Evolutionary conservation across 2,888 invertebrate species (phyloP).

Genomic region (Erebia ligea): DNA sequence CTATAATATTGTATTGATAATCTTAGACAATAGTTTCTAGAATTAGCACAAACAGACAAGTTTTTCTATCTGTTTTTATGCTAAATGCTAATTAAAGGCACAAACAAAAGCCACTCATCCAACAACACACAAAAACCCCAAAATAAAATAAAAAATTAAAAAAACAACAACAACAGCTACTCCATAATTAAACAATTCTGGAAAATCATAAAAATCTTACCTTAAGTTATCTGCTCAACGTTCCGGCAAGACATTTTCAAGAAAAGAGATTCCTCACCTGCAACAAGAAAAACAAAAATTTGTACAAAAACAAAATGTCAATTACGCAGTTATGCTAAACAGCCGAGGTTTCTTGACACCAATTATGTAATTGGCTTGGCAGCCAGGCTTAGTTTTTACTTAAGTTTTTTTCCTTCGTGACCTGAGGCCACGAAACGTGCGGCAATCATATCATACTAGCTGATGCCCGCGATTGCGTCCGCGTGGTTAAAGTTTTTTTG

Average conservation of each 20-base stretch:
- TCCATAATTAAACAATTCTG: background rate
- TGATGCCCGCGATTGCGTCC: too few relatives aligned
- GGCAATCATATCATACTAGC: background rate
- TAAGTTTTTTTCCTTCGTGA: constrained; percentile 23
- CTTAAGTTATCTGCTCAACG: constrained; percentile 71
- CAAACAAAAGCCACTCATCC: too few relatives aligned
- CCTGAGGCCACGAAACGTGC: constrained; percentile 14
- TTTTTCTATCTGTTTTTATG: too few relatives aligned
- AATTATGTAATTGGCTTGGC: constrained; percentile 45
- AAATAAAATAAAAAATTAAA: too few relatives aligned
- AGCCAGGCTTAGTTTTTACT: constrained; percentile 17
- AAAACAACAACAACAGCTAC: too few relatives aligned
- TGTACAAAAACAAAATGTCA: constrained; percentile 25
- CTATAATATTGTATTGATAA: too few relatives aligned
- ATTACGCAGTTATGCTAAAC: constrained; percentile 11
- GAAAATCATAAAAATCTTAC: constrained; percentile 44
- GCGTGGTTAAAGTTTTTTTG: too few relatives aligned
- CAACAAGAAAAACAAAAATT: constrained; percentile 56
- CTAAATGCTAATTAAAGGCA: too few relatives aligned
- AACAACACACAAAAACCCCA: too few relatives aligned
- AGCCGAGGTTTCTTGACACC: constrained; percentile 30
- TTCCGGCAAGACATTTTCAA: constrained; percentile 67
- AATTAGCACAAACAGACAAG: too few relatives aligned
- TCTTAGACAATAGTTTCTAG: too few relatives aligned
- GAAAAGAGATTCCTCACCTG: constrained; percentile 70